These are phyloP conservation scores for Strix occidentalis DNA, from an alignment of 2,797 vertebrate genomes.

Conservation along the genomic window DNA sequence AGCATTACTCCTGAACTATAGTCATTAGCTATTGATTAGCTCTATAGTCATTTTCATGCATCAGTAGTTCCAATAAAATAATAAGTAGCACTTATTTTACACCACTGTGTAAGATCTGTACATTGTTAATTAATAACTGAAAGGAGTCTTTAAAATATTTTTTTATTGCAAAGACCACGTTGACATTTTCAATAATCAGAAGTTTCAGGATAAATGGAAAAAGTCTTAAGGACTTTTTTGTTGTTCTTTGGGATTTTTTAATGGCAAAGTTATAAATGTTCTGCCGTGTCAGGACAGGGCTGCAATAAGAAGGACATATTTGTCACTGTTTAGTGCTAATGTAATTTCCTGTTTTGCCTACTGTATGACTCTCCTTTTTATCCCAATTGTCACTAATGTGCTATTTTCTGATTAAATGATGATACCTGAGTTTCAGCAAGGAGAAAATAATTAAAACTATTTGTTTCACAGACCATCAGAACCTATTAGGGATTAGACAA, in stretches of 20 bases:
- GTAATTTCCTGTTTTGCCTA: constrained; percentile 24
- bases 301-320: neutral
- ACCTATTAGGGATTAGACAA: constrained; percentile 40
- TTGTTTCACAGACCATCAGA: constrained; percentile 46
- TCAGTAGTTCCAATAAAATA: neutral
- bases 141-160: neutral
- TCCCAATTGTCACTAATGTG: constrained; percentile 1
- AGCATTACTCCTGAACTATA: neutral
- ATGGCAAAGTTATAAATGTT: neutral
- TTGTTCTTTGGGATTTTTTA: neutral
- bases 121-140: neutral
- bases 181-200: neutral
- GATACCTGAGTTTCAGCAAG: neutral
- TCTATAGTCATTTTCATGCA: neutral
- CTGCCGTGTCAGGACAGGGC: neutral
- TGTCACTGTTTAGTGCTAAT: constrained; percentile 23
- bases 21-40: constrained; percentile 28
- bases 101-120: neutral
- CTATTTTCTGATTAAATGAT: constrained; percentile 16
- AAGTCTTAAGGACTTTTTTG: neutral
- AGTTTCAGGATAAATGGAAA: neutral
- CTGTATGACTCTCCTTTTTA: constrained; percentile 29
- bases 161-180: neutral
- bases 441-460: constrained; percentile 60
- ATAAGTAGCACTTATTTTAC: neutral